These are phyloP conservation scores for Heterotilapia buettikoferi DNA, from an alignment of 2,113 vertebrate genomes.

Conservation along the genomic window DNA sequence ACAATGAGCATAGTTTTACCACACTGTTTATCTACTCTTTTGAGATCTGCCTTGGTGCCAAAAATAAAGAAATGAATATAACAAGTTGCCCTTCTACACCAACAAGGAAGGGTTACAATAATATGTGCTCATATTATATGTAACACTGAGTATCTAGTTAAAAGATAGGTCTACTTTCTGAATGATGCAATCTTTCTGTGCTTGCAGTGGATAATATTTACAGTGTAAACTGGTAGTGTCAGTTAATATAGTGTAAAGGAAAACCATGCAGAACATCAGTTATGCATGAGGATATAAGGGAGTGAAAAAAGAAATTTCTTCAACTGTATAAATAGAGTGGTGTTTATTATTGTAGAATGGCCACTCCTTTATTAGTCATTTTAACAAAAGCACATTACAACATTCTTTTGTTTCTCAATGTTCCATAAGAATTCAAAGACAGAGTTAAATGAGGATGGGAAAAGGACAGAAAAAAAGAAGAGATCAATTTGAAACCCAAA, in stretches of 20 bases:
- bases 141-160: background rate
- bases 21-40: background rate
- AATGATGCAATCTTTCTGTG: background rate
- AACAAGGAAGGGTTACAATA: background rate
- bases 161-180: background rate
- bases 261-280: background rate
- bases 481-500: background rate
- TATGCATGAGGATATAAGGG: background rate
- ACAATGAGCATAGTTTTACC: background rate
- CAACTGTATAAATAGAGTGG: background rate
- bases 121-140: background rate
- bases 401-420: background rate
- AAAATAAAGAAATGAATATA: background rate
- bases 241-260: background rate
- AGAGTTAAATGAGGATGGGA: background rate
- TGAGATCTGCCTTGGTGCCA: background rate
- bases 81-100: background rate
- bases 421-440: background rate
- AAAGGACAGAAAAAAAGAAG: background rate
- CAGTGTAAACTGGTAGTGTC: background rate
- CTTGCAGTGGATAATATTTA: background rate
- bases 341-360: background rate
- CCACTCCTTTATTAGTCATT: background rate
- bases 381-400: background rate
- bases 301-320: background rate